Percentiles rank a stretch among this genome's conserved stretches.
Evolutionary conservation across 2,888 invertebrate genomes (phyloP).

Genomic region (Agrenia bidenticulata): DNA sequence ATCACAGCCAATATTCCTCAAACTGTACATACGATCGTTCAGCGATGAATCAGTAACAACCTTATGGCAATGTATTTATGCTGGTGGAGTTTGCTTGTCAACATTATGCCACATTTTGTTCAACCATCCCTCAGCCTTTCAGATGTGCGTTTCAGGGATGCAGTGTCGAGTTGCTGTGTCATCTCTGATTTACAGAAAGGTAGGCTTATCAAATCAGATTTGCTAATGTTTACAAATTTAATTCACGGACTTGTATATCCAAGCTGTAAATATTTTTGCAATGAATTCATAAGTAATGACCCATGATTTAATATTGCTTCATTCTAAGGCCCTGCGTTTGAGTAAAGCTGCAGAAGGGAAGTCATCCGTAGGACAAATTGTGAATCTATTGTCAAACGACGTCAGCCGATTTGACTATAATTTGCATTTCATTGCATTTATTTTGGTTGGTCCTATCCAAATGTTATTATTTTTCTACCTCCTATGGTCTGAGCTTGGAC

Average conservation of each 20-base stretch:
- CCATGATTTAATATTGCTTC: slow-evolving; percentile 3
- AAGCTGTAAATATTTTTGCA: neutral
- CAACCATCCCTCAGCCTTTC: slow-evolving; percentile 86
- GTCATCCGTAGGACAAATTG: slow-evolving; percentile 87
- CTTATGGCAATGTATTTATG: slow-evolving; percentile 56
- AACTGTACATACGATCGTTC: slow-evolving; percentile 68
- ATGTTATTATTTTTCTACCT: slow-evolving; percentile 76
- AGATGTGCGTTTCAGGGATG: slow-evolving; percentile 78
- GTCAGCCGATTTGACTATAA: slow-evolving; percentile 89
- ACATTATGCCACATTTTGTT: slow-evolving; percentile 72
- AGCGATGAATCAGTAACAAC: slow-evolving; percentile 51
- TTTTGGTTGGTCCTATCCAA: slow-evolving; percentile 86
- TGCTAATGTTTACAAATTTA: too few species aligned
- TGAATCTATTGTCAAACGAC: slow-evolving; percentile 94
- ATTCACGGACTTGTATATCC: neutral
- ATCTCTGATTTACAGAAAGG: slow-evolving; percentile 80
- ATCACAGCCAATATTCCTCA: slow-evolving; percentile 67
- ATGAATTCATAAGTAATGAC: too few species aligned
- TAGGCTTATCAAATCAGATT: too few species aligned
- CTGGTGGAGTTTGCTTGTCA: slow-evolving; percentile 43
- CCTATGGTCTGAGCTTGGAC: slow-evolving; percentile 69
- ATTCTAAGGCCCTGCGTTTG: slow-evolving; percentile 69
- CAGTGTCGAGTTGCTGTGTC: slow-evolving; percentile 78
- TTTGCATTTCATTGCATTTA: slow-evolving; percentile 83
- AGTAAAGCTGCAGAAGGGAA: slow-evolving; percentile 79